phyloP scores from a whole-genome alignment of 2,113 vertebrate species.

The Elephas maximus region DNA sequence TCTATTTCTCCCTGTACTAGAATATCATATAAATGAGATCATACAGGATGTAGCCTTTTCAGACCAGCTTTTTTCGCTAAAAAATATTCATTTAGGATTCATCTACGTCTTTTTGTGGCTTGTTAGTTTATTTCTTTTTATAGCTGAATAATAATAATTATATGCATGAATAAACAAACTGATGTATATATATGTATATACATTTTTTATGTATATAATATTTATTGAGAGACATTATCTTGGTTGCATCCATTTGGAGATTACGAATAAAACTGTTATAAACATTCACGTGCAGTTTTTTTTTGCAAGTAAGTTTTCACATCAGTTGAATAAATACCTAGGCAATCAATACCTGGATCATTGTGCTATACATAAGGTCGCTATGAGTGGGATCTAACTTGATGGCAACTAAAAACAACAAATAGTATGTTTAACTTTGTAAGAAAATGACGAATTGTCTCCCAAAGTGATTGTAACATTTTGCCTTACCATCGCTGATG shows the following conservation, averaged over 20 bases:
- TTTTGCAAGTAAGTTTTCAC: background rate
- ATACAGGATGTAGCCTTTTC: no score
- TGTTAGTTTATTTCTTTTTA: constrained; percentile 13
- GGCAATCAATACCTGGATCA: background rate
- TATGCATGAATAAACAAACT: no score
- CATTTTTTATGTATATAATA: no score
- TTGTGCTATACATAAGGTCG: no score
- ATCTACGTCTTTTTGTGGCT: background rate
- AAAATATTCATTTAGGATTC: background rate
- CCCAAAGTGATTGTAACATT: rapidly evolving
- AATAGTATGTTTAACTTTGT: background rate
- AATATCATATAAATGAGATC: no score
- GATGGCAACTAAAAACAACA: no score
- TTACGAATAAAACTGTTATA: no score
- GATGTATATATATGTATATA: no score
- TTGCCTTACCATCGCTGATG: background rate
- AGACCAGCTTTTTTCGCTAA: no score
- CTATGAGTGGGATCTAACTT: no score
- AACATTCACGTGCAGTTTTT: background rate
- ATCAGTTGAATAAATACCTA: background rate
- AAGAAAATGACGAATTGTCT: background rate
- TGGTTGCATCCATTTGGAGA: background rate
- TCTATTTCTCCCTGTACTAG: background rate
- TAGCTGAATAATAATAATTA: background rate
- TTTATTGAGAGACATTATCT: background rate